Evolutionary conservation across 2,797 vertebrate species (phyloP).

Genomic region (Arremon brunneinucha): DNA sequence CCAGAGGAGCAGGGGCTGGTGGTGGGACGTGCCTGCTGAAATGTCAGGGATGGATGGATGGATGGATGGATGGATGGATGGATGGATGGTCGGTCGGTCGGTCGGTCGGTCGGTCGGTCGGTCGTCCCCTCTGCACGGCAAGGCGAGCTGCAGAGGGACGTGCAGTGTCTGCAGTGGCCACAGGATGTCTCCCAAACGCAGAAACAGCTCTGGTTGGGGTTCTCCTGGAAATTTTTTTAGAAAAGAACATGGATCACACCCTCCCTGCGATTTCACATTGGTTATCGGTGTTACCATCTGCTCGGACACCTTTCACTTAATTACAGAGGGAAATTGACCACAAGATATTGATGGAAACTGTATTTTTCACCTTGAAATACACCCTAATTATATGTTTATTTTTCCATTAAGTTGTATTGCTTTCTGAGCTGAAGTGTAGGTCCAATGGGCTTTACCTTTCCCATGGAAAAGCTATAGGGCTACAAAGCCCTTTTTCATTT

Average conservation of each 20-base stretch:
- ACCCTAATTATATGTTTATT: not conserved
- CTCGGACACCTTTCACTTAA: not conserved
- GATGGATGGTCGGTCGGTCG: not conserved
- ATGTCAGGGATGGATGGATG: not conserved
- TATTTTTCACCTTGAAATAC: not conserved
- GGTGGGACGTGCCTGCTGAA: fast-evolving
- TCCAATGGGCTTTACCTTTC: not conserved
- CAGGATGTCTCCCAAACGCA: slow-evolving; percentile 53
- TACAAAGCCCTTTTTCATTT: not conserved
- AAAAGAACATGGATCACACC: not conserved
- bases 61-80: not conserved
- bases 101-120: too few relatives aligned
- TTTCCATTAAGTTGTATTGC: not conserved
- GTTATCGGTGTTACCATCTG: fast-evolving
- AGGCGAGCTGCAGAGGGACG: not conserved
- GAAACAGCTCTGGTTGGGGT: not conserved
- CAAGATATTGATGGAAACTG: not conserved
- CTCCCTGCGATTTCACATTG: fast-evolving
- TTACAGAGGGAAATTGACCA: not conserved
- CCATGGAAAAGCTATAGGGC: not conserved
- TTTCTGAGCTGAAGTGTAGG: not conserved
- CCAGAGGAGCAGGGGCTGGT: not conserved
- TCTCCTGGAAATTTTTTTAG: not conserved
- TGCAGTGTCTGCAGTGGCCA: slow-evolving; percentile 39
- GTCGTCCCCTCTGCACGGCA: not conserved